Base-by-base conservation (phyloP, 1,140 invertebrate species). In the Mactra quadrangularis region DNA sequence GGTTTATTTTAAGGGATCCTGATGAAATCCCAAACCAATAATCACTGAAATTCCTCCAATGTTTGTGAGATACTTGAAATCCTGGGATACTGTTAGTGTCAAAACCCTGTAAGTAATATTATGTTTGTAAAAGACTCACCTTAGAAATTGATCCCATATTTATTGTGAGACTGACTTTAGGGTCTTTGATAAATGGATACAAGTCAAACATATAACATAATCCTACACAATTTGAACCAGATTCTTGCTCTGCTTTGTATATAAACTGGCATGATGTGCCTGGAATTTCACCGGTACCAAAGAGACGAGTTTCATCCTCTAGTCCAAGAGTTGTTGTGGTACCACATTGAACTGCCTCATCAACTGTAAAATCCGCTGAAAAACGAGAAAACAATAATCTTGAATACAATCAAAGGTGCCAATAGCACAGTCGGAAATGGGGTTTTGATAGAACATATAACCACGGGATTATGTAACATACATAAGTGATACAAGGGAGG, bases 191-290 rank as follows among this genome's bases (percentile, higher is more conserved):
- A 7, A 47, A 50, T 29, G 64, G 27, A 50, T 68, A 68, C 0
- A 6, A 17, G 31, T 50, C 64, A 50, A 68, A 68, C 64, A 68
- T 50, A 41, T 68, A 68, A 19, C 64, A 68, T 19, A 68, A 2
- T 9, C 25, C 64, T 50, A 22, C 15, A 11, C 45, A 50, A 22
- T 47, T 25, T 4, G 45, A 4, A 0, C 22, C 60, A 2, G 25
- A 17, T 1, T 47, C 41, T 6, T 9, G 0, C 0, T 47, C 64
- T 2, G 64, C 64, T 17, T 11, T 45, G 19, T 47, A 68, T 22
- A 15, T 50, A 41, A 68, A 68, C 1, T 25, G 19, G 25, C 64
- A 68, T 27, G 27, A 25, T 2, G 64, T 19, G 1, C 3, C 4
- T 6, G 64, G 35, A 31, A 41, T 19, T 1, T 68, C 35, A 3